These are phyloP conservation scores for Leucozona laternaria DNA, from an alignment of 2,888 invertebrate genomes.

Conservation along the genomic window DNA sequence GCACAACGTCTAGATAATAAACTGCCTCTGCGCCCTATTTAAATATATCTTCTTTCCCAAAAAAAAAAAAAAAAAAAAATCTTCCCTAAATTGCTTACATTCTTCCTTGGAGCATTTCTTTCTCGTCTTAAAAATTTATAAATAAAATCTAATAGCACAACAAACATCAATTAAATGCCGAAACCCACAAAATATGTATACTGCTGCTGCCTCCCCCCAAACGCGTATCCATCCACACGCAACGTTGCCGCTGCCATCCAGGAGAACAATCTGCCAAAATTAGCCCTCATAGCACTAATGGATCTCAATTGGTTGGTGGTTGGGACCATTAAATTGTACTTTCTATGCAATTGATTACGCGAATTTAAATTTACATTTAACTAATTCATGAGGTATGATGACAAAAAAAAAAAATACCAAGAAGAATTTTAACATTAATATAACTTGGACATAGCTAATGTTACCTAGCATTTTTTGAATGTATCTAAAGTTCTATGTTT, in stretches of 20 bases:
- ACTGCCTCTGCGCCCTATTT: background rate
- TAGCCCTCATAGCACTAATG: slow-evolving; percentile 60
- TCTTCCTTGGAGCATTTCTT: background rate
- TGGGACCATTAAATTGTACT: slow-evolving; percentile 5
- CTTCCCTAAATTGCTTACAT: background rate
- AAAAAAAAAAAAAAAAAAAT: background rate
- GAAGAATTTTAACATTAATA: background rate
- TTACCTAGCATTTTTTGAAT: background rate
- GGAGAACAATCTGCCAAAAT: slow-evolving; percentile 19
- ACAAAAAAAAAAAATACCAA: background rate
- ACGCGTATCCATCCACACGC: background rate
- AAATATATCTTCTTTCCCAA: background rate
- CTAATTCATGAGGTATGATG: slow-evolving; percentile 25
- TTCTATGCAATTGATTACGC: slow-evolving; percentile 40
- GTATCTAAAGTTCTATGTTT: background rate
- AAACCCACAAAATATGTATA: background rate
- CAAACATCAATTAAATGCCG: slow-evolving; percentile 12
- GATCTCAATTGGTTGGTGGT: slow-evolving; percentile 59
- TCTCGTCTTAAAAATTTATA: background rate
- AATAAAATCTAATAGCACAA: slow-evolving; percentile 4
- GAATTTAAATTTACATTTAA: slow-evolving; percentile 42
- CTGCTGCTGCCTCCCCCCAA: background rate
- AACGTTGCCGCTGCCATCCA: background rate
- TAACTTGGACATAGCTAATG: background rate
- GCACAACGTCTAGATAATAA: background rate